These are phyloP conservation scores for Saccopteryx leptura DNA, from an alignment of 2,113 vertebrate genomes.

Conservation along the genomic window DNA sequence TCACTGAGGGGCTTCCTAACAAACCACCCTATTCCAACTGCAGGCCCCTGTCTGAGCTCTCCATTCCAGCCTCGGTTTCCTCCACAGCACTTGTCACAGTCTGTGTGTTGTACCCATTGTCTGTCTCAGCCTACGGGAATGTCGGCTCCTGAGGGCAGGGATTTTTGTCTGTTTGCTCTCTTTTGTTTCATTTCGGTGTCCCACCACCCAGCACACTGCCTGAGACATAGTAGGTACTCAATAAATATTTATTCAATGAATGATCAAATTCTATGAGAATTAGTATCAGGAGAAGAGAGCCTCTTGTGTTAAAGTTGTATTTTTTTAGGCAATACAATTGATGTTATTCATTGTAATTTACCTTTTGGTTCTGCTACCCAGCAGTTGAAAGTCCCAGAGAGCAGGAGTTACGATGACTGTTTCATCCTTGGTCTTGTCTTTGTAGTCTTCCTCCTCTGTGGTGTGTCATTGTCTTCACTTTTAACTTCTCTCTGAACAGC, in stretches of 20 bases:
- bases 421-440: neutral
- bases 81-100: neutral
- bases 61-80: neutral
- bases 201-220: neutral
- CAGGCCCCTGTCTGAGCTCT: neutral
- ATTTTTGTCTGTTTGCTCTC: neutral
- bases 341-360: neutral
- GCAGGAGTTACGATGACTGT: neutral
- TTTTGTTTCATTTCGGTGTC: neutral
- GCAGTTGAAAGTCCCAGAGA: neutral
- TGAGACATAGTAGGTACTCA: neutral
- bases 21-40: neutral
- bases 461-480: neutral
- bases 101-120: neutral
- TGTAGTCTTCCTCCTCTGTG: neutral
- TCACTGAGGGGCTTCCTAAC: neutral
- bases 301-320: neutral
- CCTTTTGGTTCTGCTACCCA: neutral
- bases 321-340: neutral
- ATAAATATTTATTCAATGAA: neutral
- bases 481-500: slow-evolving; percentile 38
- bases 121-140: neutral
- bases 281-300: neutral
- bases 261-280: neutral
- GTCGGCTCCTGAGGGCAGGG: neutral